phyloP scores from a whole-genome alignment of 2,888 invertebrate genomes.

The Crossocerus cetratus region DNA sequence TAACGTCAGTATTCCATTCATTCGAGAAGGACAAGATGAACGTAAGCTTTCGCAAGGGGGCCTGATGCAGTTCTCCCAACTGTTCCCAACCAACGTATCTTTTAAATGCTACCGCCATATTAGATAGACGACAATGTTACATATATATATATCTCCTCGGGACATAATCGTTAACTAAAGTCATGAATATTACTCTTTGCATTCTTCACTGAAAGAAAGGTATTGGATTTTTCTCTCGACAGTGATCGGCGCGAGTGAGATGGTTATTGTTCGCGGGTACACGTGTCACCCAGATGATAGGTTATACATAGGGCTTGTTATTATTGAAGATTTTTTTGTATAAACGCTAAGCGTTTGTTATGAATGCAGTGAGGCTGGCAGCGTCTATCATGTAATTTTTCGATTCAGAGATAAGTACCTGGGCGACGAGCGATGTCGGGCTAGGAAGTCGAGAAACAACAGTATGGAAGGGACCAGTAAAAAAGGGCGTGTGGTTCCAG shows the following conservation, averaged over 20 bases:
- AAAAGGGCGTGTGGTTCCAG: constrained; percentile 1
- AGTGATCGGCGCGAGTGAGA: too few species aligned
- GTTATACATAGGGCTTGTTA: too few species aligned
- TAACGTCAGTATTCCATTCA: background rate
- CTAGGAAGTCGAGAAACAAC: constrained; percentile 8
- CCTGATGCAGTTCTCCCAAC: too few species aligned
- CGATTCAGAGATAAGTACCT: background rate
- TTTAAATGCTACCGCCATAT: constrained; percentile 36
- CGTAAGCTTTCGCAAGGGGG: too few species aligned
- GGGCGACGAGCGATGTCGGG: background rate
- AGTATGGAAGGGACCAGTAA: constrained; percentile 11
- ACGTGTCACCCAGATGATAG: too few species aligned
- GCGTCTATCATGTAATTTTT: too few species aligned
- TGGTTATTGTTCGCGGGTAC: too few species aligned
- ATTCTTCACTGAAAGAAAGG: too few species aligned
- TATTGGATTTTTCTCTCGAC: too few species aligned
- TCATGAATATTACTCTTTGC: background rate
- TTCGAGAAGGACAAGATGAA: background rate
- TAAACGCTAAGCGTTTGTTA: too few species aligned
- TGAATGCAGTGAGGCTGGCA: too few species aligned
- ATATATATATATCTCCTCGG: constrained; percentile 18
- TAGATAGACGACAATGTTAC: constrained; percentile 2
- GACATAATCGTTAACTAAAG: background rate
- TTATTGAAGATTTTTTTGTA: too few species aligned
- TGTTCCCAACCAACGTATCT: constrained; percentile 16